Conservation (phyloP, 2,888 invertebrate species). For the Elegia similella region DNA sequence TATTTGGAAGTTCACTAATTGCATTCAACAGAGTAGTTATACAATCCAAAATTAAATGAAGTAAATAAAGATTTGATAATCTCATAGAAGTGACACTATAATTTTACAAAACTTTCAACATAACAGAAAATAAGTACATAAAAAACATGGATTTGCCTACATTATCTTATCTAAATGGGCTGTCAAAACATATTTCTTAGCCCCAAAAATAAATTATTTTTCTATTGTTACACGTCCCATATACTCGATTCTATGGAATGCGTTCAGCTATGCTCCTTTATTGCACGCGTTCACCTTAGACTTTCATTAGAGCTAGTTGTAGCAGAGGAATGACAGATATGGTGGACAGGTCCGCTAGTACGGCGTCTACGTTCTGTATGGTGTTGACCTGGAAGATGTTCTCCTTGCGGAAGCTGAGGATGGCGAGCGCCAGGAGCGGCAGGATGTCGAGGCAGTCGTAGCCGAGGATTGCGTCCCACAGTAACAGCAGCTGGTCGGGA, state of each 20-base stretch:
- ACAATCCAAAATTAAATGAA: neutral
- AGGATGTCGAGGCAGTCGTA: slow-evolving; percentile 96
- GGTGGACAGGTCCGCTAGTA: slow-evolving; percentile 93
- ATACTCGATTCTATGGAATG: neutral
- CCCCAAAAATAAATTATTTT: neutral
- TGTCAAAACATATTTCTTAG: slow-evolving; percentile 7
- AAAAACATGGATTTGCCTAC: neutral
- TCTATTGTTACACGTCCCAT: neutral
- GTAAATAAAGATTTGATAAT: neutral
- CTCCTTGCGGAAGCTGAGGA: slow-evolving; percentile 92
- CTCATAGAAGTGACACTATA: neutral
- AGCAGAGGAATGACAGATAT: slow-evolving; percentile 92
- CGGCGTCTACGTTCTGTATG: slow-evolving; percentile 91
- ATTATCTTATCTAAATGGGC: neutral
- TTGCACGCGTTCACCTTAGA: slow-evolving; percentile 30
- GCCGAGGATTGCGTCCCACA: slow-evolving; percentile 96
- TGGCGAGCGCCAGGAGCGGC: slow-evolving; percentile 91
- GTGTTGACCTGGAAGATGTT: slow-evolving; percentile 89
- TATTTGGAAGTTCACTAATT: neutral
- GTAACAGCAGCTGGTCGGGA: slow-evolving; percentile 93
- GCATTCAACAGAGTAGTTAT: neutral
- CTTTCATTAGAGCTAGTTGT: slow-evolving; percentile 87
- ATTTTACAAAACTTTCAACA: slow-evolving; percentile 17
- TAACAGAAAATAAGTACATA: slow-evolving; percentile 3
- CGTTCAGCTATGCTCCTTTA: no score